Percentiles rank a stretch among this genome's conserved stretches.
Conservation (phyloP, 1,140 invertebrate genomes). For the Nephila pilipes region DNA sequence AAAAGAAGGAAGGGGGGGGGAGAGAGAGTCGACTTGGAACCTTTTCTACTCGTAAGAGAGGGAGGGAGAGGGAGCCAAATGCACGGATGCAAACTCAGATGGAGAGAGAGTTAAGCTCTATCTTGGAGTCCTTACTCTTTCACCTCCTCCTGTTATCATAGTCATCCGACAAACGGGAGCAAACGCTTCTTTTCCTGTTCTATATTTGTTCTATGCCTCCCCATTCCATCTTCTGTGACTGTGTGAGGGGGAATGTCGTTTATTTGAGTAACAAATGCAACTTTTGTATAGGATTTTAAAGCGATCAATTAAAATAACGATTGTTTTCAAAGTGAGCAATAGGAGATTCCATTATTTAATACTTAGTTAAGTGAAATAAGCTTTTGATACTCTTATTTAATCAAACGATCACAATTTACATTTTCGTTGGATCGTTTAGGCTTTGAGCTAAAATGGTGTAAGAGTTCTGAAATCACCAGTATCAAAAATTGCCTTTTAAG, state of each 20-base stretch:
- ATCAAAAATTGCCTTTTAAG: too few species aligned
- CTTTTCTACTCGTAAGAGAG: not conserved
- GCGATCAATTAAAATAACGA: not conserved
- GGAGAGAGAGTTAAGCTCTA: constrained; percentile 40
- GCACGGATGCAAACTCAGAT: constrained; percentile 30
- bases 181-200: constrained; percentile 42
- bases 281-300: not conserved
- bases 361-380: not conserved
- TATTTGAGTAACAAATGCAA: constrained; percentile 39
- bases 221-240: not conserved
- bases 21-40: constrained; percentile 1
- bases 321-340: not conserved
- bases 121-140: constrained; percentile 15
- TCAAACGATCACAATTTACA: not conserved
- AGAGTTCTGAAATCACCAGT: too few species aligned
- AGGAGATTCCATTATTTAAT: not conserved
- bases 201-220: constrained; percentile 29
- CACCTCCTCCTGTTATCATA: constrained; percentile 48
- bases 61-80: not conserved
- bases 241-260: not conserved
- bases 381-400: not conserved
- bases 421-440: too few species aligned
- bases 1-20: not conserved
- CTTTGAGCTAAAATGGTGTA: too few species aligned
- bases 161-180: constrained; percentile 56